Percentiles rank a stretch among this genome's conserved stretches.
These are phyloP conservation scores for Automeris io DNA, from an alignment of 2,888 invertebrate genomes.

Conservation along the genomic window DNA sequence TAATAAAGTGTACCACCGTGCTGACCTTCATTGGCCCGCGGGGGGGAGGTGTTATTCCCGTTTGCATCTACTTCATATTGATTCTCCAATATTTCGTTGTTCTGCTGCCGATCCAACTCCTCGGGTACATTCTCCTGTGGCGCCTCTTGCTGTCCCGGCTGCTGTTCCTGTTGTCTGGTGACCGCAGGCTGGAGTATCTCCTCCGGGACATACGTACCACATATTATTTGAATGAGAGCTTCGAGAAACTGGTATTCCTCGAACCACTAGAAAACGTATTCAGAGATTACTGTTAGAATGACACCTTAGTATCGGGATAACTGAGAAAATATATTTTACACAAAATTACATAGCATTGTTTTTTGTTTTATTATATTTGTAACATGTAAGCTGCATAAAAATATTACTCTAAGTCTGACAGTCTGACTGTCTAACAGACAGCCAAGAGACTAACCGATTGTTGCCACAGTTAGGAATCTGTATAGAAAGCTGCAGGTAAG, in stretches of 20 bases:
- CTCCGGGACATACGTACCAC: conserved; percentile 58
- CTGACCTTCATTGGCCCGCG: background rate
- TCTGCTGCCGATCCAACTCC: conserved; percentile 16
- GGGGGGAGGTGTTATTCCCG: background rate
- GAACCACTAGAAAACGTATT: too few species aligned
- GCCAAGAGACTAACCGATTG: too few species aligned
- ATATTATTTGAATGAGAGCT: conserved; percentile 81
- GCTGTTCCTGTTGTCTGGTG: background rate
- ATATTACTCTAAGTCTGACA: too few species aligned
- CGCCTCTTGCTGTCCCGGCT: background rate
- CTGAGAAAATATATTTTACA: too few species aligned
- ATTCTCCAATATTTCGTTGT: conserved; percentile 6
- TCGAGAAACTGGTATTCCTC: conserved; percentile 92
- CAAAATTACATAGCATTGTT: background rate
- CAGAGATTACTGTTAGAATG: too few species aligned
- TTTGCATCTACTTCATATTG: background rate
- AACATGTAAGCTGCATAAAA: too few species aligned
- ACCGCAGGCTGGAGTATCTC: conserved; percentile 15
- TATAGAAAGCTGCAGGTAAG: too few species aligned
- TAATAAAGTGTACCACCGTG: too few species aligned
- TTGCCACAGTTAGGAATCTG: too few species aligned
- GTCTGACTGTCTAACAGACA: too few species aligned
- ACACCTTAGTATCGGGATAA: too few species aligned
- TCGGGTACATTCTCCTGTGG: conserved; percentile 21
- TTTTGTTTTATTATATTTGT: too few species aligned